Evolutionary conservation across 2,888 invertebrate genomes (phyloP), one percentile per base, ranked within the genome.

Genomic region (Heliconius erato): DNA sequence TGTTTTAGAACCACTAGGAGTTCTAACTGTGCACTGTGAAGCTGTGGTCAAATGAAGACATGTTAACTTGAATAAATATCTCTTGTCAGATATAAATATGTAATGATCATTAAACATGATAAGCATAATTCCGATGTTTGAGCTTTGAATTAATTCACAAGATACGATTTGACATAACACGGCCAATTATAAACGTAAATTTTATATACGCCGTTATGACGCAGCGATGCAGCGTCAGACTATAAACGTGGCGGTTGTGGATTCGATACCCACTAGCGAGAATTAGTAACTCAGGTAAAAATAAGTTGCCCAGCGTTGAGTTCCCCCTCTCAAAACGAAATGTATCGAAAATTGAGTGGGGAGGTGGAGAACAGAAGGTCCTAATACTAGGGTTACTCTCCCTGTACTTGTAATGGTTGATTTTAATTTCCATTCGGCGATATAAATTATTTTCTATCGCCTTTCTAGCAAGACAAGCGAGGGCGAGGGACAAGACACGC

Each of bases 101-200:
- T 71, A 14, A 71, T n/a, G 12, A 40, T 71, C 40, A 40, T n/a
- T 40, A n/a, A n/a, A 40, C 69, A 12, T 40, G 69, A 71, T 71
- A 71, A 71, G n/a, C 40, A n/a, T 40, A 71, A 71, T 12, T 40
- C n/a, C 40, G 40, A 71, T 69, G 69, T n/a, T 71, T 71, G 40
- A 71, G 35, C 40, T 71, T 71, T 71, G 12, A 71, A 71, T 69
- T 69, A 69, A 69, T 71, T 71, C 32, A 35, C 11, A n/a, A 19
- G 69, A 71, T 71, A 71, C 14, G 0, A n/a, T n/a, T 71, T 40
- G 40, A 40, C 40, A 1, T 40, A n/a, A 71, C 12, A 40, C 0
- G 68, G 3, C 7, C 3, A 68, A 68, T 68, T 68, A 68, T 28
- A 28, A 28, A 28, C n/a, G n/a, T n/a, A n/a, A n/a, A n/a, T n/a